These are phyloP conservation scores for Chromoteleia sp. DNA, from an alignment of 2,888 invertebrate species.

Conservation along the genomic window DNA sequence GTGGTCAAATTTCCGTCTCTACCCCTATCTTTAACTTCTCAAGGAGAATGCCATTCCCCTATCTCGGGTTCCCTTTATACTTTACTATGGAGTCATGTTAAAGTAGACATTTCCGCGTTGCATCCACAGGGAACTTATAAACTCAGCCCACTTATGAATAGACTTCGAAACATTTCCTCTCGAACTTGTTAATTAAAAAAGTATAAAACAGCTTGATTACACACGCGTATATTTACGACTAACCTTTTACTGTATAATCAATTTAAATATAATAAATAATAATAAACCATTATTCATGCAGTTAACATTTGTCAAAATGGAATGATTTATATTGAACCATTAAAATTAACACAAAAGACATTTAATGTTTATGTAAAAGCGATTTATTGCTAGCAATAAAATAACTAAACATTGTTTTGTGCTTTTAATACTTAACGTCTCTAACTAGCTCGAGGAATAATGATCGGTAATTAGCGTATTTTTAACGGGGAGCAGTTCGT, in stretches of 20 bases:
- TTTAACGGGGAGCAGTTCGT: not conserved
- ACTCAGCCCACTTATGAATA: slow-evolving; percentile 14
- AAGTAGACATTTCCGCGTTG: slow-evolving; percentile 57
- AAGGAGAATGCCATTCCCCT: slow-evolving; percentile 39
- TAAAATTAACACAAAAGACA: slow-evolving; percentile 27
- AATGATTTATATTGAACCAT: slow-evolving; percentile 35
- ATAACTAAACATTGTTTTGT: slow-evolving; percentile 27
- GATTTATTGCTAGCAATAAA: slow-evolving; percentile 31
- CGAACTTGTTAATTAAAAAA: slow-evolving; percentile 20
- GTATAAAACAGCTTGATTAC: not conserved
- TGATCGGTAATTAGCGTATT: slow-evolving; percentile 20
- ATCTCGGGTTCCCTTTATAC: slow-evolving; percentile 13
- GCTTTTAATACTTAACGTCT: not conserved
- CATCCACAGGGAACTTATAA: slow-evolving; percentile 41
- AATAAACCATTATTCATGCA: slow-evolving; percentile 10
- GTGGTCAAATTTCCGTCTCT: slow-evolving; percentile 60
- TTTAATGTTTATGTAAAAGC: slow-evolving; percentile 17
- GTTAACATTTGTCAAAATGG: slow-evolving; percentile 18
- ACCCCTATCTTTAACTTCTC: slow-evolving; percentile 58
- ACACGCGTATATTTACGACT: not conserved
- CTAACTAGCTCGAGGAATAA: slow-evolving; percentile 6
- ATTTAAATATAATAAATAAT: slow-evolving; percentile 18
- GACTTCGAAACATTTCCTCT: slow-evolving; percentile 32
- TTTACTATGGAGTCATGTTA: slow-evolving; percentile 40
- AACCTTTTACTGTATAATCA: slow-evolving; percentile 14